Percentiles rank a stretch among this genome's conserved stretches.
Conservation (phyloP, 2,113 vertebrate genomes). For the Cavia aperea region DNA sequence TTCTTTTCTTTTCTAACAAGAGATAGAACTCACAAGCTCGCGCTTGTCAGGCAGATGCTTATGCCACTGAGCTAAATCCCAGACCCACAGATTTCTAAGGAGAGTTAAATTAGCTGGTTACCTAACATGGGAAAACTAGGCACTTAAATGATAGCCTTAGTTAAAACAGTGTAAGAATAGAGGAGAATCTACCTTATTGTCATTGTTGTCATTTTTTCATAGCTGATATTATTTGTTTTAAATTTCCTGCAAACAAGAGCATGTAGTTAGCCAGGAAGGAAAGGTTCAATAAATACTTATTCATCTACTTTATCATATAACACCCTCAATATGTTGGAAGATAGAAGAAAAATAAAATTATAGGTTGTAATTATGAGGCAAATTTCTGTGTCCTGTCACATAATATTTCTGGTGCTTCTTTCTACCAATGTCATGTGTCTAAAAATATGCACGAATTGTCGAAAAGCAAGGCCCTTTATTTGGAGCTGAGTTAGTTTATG, state of each 20-base stretch:
- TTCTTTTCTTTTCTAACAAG: no score
- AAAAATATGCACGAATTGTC: constrained; percentile 35
- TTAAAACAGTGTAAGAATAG: neutral
- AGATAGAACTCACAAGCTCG: no score
- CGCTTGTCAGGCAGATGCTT: no score
- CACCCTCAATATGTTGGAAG: neutral
- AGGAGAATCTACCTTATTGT: neutral
- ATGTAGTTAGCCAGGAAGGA: neutral
- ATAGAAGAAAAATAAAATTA: constrained; percentile 53
- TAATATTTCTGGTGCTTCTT: constrained; percentile 14
- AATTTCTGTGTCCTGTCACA: constrained; percentile 12
- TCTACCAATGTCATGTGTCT: neutral
- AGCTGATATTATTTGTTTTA: neutral
- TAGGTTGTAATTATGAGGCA: constrained; percentile 45
- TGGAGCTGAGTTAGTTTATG: constrained; percentile 41
- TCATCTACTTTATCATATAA: neutral
- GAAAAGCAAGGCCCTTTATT: neutral
- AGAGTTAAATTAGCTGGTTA: neutral
- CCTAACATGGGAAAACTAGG: neutral
- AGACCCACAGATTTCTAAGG: neutral
- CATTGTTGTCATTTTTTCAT: neutral
- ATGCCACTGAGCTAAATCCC: no score
- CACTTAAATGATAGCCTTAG: constrained; percentile 32
- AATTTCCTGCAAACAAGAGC: neutral
- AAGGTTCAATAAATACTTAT: neutral